Evolutionary conservation across 2,113 vertebrate genomes (phyloP).

Genomic region (Scopus umbretta): DNA sequence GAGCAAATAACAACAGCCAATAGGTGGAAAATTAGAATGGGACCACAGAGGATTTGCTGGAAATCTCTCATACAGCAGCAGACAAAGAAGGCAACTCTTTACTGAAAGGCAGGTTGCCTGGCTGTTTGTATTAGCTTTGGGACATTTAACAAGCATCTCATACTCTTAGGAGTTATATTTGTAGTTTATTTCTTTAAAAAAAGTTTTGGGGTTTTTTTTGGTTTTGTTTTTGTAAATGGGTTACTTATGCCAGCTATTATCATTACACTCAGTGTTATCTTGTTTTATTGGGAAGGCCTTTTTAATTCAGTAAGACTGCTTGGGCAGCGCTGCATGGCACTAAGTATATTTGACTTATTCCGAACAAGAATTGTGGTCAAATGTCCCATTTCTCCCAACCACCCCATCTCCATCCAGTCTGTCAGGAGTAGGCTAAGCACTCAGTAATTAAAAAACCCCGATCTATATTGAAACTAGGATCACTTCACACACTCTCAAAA

Average conservation of each 20-base stretch:
- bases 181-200: neutral
- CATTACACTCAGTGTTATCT: neutral
- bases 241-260: neutral
- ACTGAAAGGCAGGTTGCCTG: neutral
- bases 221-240: neutral
- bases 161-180: neutral
- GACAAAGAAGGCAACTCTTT: neutral
- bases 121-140: neutral
- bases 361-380: neutral
- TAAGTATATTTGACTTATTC: neutral
- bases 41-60: neutral
- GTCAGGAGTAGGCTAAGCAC: neutral
- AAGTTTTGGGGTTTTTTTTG: neutral
- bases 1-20: conserved; percentile 16
- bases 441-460: neutral
- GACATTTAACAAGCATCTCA: neutral
- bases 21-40: neutral
- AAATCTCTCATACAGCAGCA: neutral
- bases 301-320: neutral
- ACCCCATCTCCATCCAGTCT: neutral
- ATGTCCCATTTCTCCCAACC: neutral
- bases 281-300: neutral
- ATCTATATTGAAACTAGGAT: neutral
- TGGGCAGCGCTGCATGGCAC: neutral
- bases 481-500: neutral